phyloP scores from a whole-genome alignment of 2,113 vertebrate genomes.

The Manacus vitellinus region DNA sequence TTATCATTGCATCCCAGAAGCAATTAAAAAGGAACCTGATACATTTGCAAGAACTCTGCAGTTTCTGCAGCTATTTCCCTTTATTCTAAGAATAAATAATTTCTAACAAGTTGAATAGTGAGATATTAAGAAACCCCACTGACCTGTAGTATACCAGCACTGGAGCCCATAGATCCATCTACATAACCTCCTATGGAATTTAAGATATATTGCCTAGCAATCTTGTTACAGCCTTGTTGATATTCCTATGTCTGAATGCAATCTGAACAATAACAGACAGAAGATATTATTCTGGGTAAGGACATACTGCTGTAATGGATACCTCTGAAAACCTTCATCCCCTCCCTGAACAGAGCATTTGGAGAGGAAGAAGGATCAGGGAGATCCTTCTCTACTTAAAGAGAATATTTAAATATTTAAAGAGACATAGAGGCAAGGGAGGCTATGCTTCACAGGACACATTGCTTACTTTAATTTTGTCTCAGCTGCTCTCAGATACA shows the following conservation, averaged over 20 bases:
- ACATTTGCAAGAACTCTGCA: not conserved
- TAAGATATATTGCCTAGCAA: not conserved
- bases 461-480: not conserved
- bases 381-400: not conserved
- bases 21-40: not conserved
- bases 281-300: not conserved
- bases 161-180: not conserved
- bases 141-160: not conserved
- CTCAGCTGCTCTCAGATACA: not conserved
- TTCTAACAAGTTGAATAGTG: not conserved
- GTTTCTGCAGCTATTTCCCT: not conserved
- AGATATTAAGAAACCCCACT: not conserved
- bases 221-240: not conserved
- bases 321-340: not conserved
- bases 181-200: not conserved
- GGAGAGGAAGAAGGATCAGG: not conserved
- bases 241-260: not conserved
- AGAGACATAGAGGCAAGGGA: not conserved
- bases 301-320: not conserved
- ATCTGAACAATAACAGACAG: not conserved
- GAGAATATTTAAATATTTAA: not conserved
- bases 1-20: not conserved
- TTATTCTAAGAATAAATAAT: not conserved
- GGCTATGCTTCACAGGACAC: not conserved
- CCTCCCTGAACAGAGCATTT: not conserved